Percentiles rank a stretch among this genome's conserved stretches.
phyloP scores from a whole-genome alignment of 1,140 invertebrate genomes.

The Lamellibrachia luymesi region DNA sequence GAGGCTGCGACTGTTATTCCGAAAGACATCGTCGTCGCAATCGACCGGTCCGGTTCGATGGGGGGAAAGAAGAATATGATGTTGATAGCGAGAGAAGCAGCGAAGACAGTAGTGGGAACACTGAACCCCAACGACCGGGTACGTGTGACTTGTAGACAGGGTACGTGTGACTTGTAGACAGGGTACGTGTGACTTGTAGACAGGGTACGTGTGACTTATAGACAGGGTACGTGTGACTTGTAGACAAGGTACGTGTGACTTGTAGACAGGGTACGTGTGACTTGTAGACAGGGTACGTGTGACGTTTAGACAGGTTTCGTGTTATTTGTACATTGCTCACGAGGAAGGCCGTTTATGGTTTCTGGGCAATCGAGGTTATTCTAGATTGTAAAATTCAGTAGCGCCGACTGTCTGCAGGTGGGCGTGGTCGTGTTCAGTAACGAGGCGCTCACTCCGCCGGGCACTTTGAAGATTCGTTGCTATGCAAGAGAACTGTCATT shows the following conservation, averaged over 20 bases:
- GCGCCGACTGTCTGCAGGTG: background rate
- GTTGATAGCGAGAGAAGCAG: conserved; percentile 1
- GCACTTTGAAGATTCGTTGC: background rate
- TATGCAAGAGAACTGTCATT: background rate
- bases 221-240: too few relatives aligned
- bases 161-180: too few relatives aligned
- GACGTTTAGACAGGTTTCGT: too few relatives aligned
- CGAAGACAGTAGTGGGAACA: background rate
- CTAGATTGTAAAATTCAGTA: too few relatives aligned
- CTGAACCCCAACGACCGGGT: conserved; percentile 9
- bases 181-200: too few relatives aligned
- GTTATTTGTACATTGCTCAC: too few relatives aligned
- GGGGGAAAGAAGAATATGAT: background rate
- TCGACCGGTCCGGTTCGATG: conserved; percentile 24
- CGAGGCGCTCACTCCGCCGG: background rate
- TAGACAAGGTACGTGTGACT: too few relatives aligned
- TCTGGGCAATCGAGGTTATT: too few relatives aligned
- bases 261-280: too few relatives aligned
- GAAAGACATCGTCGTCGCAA: conserved; percentile 22
- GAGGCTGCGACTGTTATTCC: conserved; percentile 19
- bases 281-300: too few relatives aligned
- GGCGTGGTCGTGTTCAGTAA: background rate
- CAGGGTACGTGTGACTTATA: too few relatives aligned
- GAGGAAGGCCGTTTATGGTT: too few relatives aligned
- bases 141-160: background rate